Percentiles rank a stretch among this genome's conserved stretches.
phyloP scores from a whole-genome alignment of 2,113 vertebrate genomes.

The Cinclus cinclus region DNA sequence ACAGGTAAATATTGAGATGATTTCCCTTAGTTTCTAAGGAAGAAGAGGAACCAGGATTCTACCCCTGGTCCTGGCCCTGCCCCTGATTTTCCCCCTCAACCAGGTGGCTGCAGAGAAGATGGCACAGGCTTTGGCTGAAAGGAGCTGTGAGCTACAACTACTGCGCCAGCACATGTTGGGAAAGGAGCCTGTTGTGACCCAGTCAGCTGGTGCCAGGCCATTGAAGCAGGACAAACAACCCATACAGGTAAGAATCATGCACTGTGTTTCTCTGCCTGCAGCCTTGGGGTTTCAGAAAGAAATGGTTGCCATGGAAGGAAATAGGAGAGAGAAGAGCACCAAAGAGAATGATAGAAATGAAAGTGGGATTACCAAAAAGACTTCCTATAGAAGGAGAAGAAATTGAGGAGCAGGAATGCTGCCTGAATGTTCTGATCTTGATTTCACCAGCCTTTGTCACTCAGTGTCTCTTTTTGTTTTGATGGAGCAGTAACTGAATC shows the following conservation, averaged over 20 bases:
- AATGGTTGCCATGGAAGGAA: background rate
- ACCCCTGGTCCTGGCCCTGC: background rate
- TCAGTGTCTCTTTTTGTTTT: background rate
- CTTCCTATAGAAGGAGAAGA: background rate
- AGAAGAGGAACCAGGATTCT: background rate
- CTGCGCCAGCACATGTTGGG: conserved; percentile 78
- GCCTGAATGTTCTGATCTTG: background rate
- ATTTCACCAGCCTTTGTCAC: background rate
- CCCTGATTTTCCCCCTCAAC: background rate
- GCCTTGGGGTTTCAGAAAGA: background rate
- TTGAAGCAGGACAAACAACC: conserved; percentile 77
- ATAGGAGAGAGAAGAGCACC: background rate
- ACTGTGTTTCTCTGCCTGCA: background rate
- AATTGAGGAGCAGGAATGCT: conserved; percentile 23
- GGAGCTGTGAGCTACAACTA: conserved; percentile 78
- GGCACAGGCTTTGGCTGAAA: conserved; percentile 79
- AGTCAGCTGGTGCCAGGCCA: background rate
- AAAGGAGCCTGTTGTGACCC: conserved; percentile 37
- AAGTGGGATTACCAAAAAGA: background rate
- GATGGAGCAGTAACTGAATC: background rate
- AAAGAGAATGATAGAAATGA: background rate
- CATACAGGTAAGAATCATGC: conserved; percentile 74
- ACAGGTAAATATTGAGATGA: background rate
- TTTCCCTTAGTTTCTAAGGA: background rate
- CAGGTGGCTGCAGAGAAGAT: conserved; percentile 81